phyloP scores from a whole-genome alignment of 2,113 vertebrate genomes.

The Tympanuchus pallidicinctus region DNA sequence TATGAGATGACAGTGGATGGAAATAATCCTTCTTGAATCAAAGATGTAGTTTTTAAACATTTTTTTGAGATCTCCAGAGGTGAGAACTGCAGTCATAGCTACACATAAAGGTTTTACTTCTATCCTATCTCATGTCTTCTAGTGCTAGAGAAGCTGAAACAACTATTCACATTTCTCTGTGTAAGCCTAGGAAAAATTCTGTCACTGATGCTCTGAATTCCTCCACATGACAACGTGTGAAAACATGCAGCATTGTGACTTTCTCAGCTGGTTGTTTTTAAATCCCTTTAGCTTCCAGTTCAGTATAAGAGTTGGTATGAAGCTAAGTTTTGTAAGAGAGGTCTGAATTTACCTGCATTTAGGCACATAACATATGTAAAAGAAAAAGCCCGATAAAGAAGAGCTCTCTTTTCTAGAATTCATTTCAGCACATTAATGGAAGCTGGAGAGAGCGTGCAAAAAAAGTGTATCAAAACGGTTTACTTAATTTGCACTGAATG shows the following conservation, averaged over 20 bases:
- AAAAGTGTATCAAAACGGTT: not conserved
- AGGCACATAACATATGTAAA: not conserved
- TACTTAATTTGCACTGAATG: not conserved
- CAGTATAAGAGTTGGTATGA: not conserved
- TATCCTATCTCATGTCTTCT: not conserved
- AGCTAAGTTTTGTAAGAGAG: not conserved
- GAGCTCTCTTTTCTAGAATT: not conserved
- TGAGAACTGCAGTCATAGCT: not conserved
- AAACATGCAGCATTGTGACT: not conserved
- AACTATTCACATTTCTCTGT: not conserved
- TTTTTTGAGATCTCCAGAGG: not conserved
- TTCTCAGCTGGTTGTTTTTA: not conserved
- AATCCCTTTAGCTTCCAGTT: rapidly evolving
- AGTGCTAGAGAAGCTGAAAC: not conserved
- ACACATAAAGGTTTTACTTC: constrained; percentile 1
- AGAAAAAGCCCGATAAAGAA: not conserved
- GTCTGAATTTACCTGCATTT: not conserved
- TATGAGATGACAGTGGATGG: constrained; percentile 9
- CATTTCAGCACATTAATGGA: not conserved
- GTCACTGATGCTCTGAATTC: not conserved
- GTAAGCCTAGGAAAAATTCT: not conserved
- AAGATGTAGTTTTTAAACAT: not conserved
- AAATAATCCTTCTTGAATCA: constrained; percentile 36
- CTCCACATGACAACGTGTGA: not conserved
- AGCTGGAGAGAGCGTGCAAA: not conserved